A percentile compares a stretch with the other conserved stretches of the same genome.
These are phyloP conservation scores for Menidia menidia DNA, from an alignment of 2,797 vertebrate species.

Conservation along the genomic window DNA sequence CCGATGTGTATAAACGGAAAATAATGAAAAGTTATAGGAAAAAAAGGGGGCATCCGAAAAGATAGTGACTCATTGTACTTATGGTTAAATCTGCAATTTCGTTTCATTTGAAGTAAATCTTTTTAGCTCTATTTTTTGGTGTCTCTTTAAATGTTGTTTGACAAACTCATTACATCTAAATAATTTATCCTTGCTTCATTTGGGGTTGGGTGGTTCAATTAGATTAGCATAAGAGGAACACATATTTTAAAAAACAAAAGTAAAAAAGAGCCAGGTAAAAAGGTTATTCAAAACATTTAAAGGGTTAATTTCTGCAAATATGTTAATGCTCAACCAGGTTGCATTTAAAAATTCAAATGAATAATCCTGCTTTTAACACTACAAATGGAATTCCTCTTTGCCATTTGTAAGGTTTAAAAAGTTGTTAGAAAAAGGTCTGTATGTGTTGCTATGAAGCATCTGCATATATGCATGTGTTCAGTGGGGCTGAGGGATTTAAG, in stretches of 20 bases:
- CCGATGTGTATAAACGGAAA: constrained; percentile 37
- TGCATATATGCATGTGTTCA: constrained; percentile 35
- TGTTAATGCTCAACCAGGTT: not conserved
- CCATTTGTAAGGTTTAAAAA: constrained; percentile 29
- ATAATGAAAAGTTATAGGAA: not conserved
- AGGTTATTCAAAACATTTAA: not conserved
- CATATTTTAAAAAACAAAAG: not conserved
- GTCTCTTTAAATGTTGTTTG: not conserved
- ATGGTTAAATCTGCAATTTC: not conserved
- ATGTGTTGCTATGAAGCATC: constrained; percentile 28
- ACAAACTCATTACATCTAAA: not conserved
- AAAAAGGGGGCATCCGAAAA: not conserved
- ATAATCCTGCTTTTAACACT: constrained; percentile 58
- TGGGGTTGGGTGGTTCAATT: not conserved
- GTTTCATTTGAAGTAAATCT: not conserved
- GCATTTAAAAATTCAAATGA: constrained; percentile 44
- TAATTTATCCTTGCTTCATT: not conserved
- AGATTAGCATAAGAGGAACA: not conserved
- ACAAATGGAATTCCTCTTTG: constrained; percentile 57
- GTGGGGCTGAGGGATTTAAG: constrained; percentile 73
- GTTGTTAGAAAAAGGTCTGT: constrained; percentile 67
- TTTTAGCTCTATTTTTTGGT: not conserved
- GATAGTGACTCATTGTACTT: not conserved
- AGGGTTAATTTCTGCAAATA: constrained; percentile 11
- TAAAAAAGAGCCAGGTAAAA: not conserved